phyloP scores from a whole-genome alignment of 2,113 vertebrate genomes.

The Sander vitreus region DNA sequence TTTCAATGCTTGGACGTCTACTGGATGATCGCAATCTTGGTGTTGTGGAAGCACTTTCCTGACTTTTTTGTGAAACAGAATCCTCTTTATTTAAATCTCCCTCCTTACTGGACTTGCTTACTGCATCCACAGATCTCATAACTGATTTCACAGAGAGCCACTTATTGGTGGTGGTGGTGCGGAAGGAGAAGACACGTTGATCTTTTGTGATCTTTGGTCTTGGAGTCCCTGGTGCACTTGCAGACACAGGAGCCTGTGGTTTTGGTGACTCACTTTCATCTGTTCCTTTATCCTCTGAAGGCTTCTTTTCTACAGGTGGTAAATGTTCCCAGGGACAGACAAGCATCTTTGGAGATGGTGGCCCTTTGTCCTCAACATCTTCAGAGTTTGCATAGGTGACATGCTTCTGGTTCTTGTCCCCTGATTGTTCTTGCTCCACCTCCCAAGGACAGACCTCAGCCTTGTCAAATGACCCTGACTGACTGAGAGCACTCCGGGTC shows the following conservation, averaged over 20 bases:
- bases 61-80: conserved; percentile 66
- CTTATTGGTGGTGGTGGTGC: conserved; percentile 61
- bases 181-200: conserved; percentile 78
- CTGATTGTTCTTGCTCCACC: conserved; percentile 41
- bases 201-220: conserved; percentile 73
- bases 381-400: conserved; percentile 85
- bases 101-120: conserved; percentile 60
- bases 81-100: conserved; percentile 60
- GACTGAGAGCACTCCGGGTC: conserved; percentile 68
- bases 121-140: conserved; percentile 63
- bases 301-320: conserved; percentile 50
- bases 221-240: conserved; percentile 81
- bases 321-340: conserved; percentile 83
- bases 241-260: conserved; percentile 70
- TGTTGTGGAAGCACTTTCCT: conserved; percentile 65
- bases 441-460: conserved; percentile 80
- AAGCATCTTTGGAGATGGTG: conserved; percentile 60
- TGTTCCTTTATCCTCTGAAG: conserved; percentile 42
- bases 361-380: conserved; percentile 50
- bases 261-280: conserved; percentile 62
- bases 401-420: conserved; percentile 81
- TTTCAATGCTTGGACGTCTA: conserved; percentile 68
- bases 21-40: conserved; percentile 58
- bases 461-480: conserved; percentile 76
- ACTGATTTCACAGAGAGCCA: conserved; percentile 80